These are phyloP conservation scores for Melanitta fusca DNA, from an alignment of 2,797 vertebrate genomes.

Conservation along the genomic window DNA sequence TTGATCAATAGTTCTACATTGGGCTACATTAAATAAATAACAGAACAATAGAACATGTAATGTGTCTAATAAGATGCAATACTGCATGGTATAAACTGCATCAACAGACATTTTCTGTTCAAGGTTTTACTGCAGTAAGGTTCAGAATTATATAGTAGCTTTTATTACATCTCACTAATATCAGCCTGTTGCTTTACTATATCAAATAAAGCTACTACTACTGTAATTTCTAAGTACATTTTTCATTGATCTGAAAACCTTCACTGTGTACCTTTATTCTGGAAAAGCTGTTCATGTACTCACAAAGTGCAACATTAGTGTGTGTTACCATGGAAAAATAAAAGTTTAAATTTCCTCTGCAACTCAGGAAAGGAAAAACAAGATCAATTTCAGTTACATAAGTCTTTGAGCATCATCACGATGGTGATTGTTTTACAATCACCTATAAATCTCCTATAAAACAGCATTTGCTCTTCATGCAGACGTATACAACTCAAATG, in stretches of 20 bases:
- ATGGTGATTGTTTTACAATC: background rate
- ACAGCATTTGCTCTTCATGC: background rate
- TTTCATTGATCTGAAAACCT: background rate
- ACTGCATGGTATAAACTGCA: background rate
- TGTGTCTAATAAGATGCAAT: background rate
- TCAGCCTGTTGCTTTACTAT: background rate
- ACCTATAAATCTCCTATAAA: background rate
- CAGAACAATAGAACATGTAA: background rate
- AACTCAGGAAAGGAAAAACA: background rate
- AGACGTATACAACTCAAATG: background rate
- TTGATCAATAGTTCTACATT: background rate
- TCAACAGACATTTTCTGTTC: background rate
- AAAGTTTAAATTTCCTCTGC: background rate
- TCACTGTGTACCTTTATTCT: background rate
- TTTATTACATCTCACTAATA: background rate
- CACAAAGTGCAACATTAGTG: constrained; percentile 5
- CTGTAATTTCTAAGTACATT: background rate
- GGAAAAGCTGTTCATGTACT: background rate
- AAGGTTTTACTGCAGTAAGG: background rate
- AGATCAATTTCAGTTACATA: background rate
- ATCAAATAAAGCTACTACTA: background rate
- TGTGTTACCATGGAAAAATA: constrained; percentile 35
- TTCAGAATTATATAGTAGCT: background rate
- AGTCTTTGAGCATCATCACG: background rate
- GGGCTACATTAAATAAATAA: background rate